These are phyloP conservation scores for Pogonocichla stellata DNA, from an alignment of 2,113 vertebrate genomes.

Conservation along the genomic window DNA sequence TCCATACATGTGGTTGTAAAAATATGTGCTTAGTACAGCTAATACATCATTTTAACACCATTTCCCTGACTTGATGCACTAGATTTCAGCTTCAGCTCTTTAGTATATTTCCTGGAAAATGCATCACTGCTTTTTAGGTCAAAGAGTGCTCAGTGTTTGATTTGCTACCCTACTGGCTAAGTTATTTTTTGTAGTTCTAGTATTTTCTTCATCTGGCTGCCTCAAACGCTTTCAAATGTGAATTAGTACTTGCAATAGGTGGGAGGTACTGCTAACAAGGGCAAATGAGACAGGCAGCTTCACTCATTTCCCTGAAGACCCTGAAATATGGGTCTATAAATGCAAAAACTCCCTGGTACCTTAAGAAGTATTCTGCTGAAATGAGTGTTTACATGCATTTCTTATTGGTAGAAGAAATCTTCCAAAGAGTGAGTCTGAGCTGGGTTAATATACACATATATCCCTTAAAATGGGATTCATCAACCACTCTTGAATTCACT, in stretches of 20 bases:
- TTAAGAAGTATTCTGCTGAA: not conserved
- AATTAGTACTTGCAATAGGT: not conserved
- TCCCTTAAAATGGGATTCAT: not conserved
- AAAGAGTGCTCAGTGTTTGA: not conserved
- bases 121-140: not conserved
- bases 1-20: not conserved
- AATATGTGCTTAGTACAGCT: not conserved
- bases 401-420: not conserved
- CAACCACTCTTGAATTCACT: not conserved
- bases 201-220: not conserved
- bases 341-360: not conserved
- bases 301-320: not conserved
- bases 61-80: not conserved
- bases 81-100: not conserved
- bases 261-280: not conserved
- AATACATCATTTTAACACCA: not conserved
- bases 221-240: not conserved
- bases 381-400: not conserved
- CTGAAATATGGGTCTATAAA: not conserved
- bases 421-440: not conserved
- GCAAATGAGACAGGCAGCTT: not conserved
- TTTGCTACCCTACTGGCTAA: not conserved
- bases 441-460: not conserved
- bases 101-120: not conserved
- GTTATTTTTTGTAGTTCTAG: not conserved